Conservation (phyloP, 2,113 vertebrate genomes). For the Dasypus novemcinctus region DNA sequence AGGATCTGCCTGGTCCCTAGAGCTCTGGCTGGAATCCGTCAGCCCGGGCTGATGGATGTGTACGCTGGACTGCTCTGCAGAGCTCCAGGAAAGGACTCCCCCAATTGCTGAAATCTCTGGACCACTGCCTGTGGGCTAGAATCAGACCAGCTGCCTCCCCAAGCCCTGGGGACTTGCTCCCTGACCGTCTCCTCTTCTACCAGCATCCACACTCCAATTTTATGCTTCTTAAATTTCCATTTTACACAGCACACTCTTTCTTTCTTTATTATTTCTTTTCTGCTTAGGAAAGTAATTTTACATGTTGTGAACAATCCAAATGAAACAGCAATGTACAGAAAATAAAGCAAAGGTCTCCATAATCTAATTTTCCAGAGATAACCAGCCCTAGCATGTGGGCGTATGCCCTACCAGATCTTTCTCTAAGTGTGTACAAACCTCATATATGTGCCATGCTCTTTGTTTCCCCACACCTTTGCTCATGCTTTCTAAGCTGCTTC, state of each 20-base stretch:
- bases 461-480: background rate
- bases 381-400: background rate
- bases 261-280: background rate
- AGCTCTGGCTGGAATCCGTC: background rate
- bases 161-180: background rate
- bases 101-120: background rate
- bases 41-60: background rate
- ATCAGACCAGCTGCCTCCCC: background rate
- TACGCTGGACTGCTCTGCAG: background rate
- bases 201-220: background rate
- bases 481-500: background rate
- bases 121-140: background rate
- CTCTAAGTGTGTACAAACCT: background rate
- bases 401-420: background rate
- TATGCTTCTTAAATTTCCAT: background rate
- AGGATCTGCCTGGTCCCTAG: background rate
- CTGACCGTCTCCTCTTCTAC: background rate
- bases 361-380: background rate
- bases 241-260: background rate
- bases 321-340: background rate
- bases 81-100: background rate
- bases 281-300: slow-evolving; percentile 17
- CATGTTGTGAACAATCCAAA: background rate
- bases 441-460: background rate
- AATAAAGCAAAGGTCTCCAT: background rate